These are phyloP conservation scores for Cheirogaleus major DNA, from an alignment of 2,797 vertebrate genomes.

Conservation along the genomic window DNA sequence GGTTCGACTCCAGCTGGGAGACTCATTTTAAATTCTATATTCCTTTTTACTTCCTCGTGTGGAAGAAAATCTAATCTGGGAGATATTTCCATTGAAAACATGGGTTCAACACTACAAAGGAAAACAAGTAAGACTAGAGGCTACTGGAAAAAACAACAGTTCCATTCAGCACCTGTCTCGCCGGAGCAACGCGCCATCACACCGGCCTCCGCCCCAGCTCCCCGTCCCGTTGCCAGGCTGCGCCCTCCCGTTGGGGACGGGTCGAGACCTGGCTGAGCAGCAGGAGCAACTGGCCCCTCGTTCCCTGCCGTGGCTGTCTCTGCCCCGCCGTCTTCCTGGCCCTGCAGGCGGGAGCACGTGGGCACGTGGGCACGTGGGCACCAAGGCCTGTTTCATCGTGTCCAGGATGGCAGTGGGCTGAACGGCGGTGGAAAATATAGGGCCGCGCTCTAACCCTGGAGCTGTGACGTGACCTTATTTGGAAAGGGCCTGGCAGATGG, in stretches of 20 bases:
- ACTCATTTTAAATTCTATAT: neutral
- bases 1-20: neutral
- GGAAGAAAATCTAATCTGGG: constrained; percentile 54
- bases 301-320: rapidly evolving
- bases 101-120: constrained; percentile 35
- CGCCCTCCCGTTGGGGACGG: neutral
- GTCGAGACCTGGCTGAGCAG: neutral
- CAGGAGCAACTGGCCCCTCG: neutral
- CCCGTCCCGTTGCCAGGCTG: neutral
- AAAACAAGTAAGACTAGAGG: constrained; percentile 55
- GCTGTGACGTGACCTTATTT: neutral
- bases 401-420: rapidly evolving
- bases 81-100: constrained; percentile 62
- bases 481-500: neutral
- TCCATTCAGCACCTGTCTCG: neutral
- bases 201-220: rapidly evolving
- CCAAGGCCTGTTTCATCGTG: neutral
- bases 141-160: constrained; percentile 52
- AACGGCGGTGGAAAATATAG: rapidly evolving
- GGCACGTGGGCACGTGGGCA: rapidly evolving
- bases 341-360: no score
- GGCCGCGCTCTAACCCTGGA: rapidly evolving
- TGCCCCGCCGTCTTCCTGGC: rapidly evolving
- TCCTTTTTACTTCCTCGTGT: constrained; percentile 43
- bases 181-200: rapidly evolving